phyloP scores from a whole-genome alignment of 35 echinoderm and acorn worm species.

The Hemicentrotus pulcherrimus region DNA sequence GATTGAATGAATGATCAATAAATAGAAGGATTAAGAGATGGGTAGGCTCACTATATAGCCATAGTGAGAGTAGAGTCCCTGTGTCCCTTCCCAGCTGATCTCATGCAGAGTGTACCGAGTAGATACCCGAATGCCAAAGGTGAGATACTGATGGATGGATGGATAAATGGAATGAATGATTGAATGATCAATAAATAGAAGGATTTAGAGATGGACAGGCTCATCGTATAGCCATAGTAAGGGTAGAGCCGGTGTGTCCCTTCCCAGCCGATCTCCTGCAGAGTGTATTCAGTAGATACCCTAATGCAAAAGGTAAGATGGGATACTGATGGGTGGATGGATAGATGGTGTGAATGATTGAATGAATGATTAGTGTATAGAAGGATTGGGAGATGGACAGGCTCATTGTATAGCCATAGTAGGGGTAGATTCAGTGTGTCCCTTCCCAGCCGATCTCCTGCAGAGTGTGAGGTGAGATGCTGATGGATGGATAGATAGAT shows the following conservation, averaged over 20 bases:
- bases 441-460: constrained; percentile 79
- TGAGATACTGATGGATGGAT: not conserved
- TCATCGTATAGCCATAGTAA: no score
- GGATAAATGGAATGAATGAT: not conserved
- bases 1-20: not conserved
- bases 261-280: constrained; percentile 82
- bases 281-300: constrained; percentile 72
- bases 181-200: not conserved
- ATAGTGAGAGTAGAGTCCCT: not conserved
- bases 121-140: not conserved
- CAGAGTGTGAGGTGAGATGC: constrained; percentile 71
- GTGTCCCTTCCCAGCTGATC: constrained; percentile 37
- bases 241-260: no score
- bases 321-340: not conserved
- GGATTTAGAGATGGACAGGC: no score
- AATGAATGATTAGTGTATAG: not conserved
- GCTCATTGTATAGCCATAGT: no score
- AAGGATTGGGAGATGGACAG: not conserved
- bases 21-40: not conserved
- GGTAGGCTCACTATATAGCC: not conserved
- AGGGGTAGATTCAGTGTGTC: no score
- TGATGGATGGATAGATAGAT: not conserved
- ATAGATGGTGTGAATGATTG: no score
- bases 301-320: constrained; percentile 77
- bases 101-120: constrained; percentile 26